These are phyloP conservation scores for Fabriciana adippe DNA, from an alignment of 2,888 invertebrate species.

Conservation along the genomic window DNA sequence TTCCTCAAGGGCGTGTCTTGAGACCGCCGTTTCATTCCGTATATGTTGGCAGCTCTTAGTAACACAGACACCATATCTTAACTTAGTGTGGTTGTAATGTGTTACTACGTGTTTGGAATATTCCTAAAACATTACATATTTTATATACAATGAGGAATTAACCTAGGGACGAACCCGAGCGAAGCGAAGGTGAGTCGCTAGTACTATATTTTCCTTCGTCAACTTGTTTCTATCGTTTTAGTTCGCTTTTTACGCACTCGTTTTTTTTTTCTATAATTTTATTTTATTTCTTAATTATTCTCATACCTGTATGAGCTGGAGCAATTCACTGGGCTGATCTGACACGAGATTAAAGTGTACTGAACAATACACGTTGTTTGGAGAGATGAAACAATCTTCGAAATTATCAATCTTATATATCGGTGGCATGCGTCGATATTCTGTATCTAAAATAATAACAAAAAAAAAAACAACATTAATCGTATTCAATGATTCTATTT, in stretches of 20 bases:
- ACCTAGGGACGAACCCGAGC: too few species aligned
- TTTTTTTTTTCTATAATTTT: too few species aligned
- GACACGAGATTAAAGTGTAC: constrained; percentile 42
- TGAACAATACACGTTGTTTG: constrained; percentile 45
- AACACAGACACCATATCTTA: constrained; percentile 65
- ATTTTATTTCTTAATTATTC: background rate
- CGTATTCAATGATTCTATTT: background rate
- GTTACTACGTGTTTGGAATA: constrained; percentile 61
- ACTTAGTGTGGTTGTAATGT: constrained; percentile 66
- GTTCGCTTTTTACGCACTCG: too few species aligned
- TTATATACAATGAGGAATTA: constrained; percentile 21
- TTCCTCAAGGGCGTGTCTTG: constrained; percentile 53
- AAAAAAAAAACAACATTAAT: background rate
- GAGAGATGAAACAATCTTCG: constrained; percentile 42
- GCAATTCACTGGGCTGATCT: constrained; percentile 43
- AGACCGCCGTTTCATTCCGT: constrained; percentile 42
- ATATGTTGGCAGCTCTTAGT: constrained; percentile 52
- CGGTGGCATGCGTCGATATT: constrained; percentile 48
- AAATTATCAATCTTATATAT: constrained; percentile 46
- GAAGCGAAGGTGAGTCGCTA: too few species aligned
- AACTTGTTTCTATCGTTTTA: too few species aligned
- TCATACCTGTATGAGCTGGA: constrained; percentile 46
- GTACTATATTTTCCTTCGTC: too few species aligned
- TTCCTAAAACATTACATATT: constrained; percentile 48
- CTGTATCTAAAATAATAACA: constrained; percentile 39